Evolutionary conservation across 1,140 invertebrate genomes (phyloP), one percentile per base, ranked within the genome.

Genomic region (Magallana angulata): DNA sequence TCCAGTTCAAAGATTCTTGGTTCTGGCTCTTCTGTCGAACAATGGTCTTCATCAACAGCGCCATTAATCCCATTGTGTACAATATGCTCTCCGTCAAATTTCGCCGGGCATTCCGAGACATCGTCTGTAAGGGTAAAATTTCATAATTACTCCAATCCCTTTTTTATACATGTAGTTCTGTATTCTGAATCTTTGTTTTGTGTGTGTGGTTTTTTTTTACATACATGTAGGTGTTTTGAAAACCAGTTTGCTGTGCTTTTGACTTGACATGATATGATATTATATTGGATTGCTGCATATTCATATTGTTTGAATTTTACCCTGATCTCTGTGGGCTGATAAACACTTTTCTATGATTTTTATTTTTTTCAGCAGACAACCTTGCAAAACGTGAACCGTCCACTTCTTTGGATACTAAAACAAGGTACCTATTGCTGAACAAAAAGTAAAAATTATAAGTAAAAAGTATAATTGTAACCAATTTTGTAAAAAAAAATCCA

Each of bases 21-120:
- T 96, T 96, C 90, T 93, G 96, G 30, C 96, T 96, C 95, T 96
- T 96, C 90, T 95, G 95, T 89, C 96, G 96, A 87, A 96, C 96
- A 36, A 96, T 96, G 94, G 95, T 96, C 58, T 96, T 95, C 92
- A 96, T 96, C 87, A 97, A 96, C 94, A 96, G 94, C 91, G 96
- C 96, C 86, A 96, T 96, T 90, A 96, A 96, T 91, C 96, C 96
- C 6, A 96, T 96, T 87, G 94, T 96, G 83, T 96, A 96, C 95
- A 96, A 96, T 91, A 95, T 96, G 71, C 95, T 96, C 95, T 96
- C 96, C 7, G 94, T 96, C 85, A 96, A 96, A 91, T 96, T 96
- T 91, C 94, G 96, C 16, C 91, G 95, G 85, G 96, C 96, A 62
- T 96, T 96, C 88, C 92, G 89, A 76, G 89, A 91, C 14, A 91